Percentiles rank a stretch among this genome's conserved stretches.
Conservation (phyloP, 2,888 invertebrate genomes). For the Cecidostiba fungosa region DNA sequence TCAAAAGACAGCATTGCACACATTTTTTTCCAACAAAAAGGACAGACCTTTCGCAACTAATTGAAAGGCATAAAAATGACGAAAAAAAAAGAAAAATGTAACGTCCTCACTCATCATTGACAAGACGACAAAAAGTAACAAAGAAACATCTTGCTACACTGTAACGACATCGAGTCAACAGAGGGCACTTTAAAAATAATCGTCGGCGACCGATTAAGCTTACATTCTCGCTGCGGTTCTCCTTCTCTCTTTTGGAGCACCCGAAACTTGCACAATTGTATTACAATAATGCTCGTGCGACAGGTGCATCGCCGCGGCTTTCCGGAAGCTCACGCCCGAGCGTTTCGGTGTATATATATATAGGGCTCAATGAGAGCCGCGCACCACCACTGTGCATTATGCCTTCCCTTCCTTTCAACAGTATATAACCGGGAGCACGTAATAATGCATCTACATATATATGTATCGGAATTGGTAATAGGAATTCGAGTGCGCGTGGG, state of each 20-base stretch:
- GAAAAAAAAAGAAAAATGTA: too few relatives aligned
- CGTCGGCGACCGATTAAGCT: slow-evolving; percentile 6
- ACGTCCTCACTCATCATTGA: too few relatives aligned
- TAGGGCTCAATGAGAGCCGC: neutral
- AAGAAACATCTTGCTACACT: neutral
- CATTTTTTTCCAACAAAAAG: too few relatives aligned
- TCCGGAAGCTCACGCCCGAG: slow-evolving; percentile 13
- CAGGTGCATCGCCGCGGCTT: slow-evolving; percentile 40
- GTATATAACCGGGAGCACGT: neutral
- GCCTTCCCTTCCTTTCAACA: neutral
- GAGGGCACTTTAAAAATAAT: slow-evolving; percentile 26
- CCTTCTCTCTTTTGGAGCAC: neutral
- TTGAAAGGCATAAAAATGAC: too few relatives aligned
- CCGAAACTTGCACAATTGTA: slow-evolving; percentile 27
- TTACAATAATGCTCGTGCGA: neutral
- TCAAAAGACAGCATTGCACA: too few relatives aligned
- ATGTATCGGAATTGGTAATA: slow-evolving; percentile 20
- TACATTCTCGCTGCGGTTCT: neutral
- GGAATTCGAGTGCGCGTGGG: slow-evolving; percentile 19
- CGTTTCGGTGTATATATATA: neutral
- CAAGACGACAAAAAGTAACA: slow-evolving; percentile 12
- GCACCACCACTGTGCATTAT: neutral
- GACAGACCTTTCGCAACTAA: too few relatives aligned
- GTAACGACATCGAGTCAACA: neutral
- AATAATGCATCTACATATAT: neutral